Base-by-base conservation (phyloP, 2,888 invertebrate genomes). In the Chymomyza caudatula region DNA sequence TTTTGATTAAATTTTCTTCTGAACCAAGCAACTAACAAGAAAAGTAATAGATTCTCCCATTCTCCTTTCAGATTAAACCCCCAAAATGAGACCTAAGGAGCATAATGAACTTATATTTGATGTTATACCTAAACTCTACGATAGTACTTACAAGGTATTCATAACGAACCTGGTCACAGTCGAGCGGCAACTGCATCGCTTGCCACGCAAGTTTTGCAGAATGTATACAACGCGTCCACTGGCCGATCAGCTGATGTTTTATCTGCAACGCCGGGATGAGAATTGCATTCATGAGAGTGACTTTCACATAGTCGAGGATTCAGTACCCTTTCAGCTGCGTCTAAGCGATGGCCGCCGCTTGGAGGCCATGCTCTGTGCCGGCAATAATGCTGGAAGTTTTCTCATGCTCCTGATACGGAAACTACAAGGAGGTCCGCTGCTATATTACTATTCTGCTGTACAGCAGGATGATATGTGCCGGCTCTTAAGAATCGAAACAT, bases 181-280 rank as follows among this genome's bases (percentile, higher is more conserved):
- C 19, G 62, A 77, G 20, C 11, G 65, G 37, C 68, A 78, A 49
- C 17, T 82, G 13, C 5, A 44, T 0, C 60, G 59, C 0, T 56
- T 70, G 55, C 82, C 82, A 2, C 67, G 62, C 11, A 25, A 65
- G 20, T 84, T 82, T 60, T 82, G 82, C 54, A 73, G 70, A 29
- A 84, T 82, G 77, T 84, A 77, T 54, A 84, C 84, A 2, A 78
- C 76, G 0, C 59, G 58, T n/a, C 56, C 68, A 0, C 49, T 82
- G 52, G 78, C 84, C 20, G 15, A 53, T 0, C 82, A 82, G 23
- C 51, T 82, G 20, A 4, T 66, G 0, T 6, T 11, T 1, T 76
- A 78, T 42, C 60, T 82, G 0, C n/a, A 3, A 4, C 6, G n/a
- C 0, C 81, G 75, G 3, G 55, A 63, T 0, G 70, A n/a, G 22